phyloP scores from a whole-genome alignment of 2,113 vertebrate species.

The Pithys albifrons region DNA sequence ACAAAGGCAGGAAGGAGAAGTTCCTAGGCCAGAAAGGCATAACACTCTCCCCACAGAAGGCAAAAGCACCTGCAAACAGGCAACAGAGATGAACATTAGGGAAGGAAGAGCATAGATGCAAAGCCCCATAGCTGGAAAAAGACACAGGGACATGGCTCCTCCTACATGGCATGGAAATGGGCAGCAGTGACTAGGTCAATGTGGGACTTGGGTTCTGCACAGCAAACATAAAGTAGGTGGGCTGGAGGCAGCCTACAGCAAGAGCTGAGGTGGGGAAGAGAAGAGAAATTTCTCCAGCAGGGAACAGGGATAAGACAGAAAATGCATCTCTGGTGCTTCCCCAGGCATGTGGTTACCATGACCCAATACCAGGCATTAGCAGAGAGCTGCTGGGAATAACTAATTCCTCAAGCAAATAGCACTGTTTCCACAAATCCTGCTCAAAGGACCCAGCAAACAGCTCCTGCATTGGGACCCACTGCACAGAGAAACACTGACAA shows the following conservation, averaged over 20 bases:
- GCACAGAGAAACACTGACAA: neutral
- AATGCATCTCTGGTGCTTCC: neutral
- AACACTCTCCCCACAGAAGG: neutral
- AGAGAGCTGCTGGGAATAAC: neutral
- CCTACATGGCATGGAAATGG: accelerated
- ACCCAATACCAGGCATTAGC: neutral
- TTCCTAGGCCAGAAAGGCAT: neutral
- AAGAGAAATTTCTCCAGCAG: slow-evolving; percentile 4
- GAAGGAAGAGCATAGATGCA: neutral
- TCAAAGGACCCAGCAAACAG: neutral
- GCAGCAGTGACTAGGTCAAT: neutral
- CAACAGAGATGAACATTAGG: neutral
- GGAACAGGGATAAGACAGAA: neutral
- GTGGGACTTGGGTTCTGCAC: neutral
- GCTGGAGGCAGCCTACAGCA: neutral
- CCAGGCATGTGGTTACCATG: neutral
- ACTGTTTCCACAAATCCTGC: neutral
- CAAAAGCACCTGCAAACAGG: neutral
- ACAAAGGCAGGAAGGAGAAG: neutral
- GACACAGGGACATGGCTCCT: neutral
- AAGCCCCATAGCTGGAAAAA: neutral
- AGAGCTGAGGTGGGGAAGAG: neutral
- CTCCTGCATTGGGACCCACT: neutral
- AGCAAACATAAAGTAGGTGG: neutral
- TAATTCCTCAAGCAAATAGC: neutral